Evolutionary conservation across 2,888 invertebrate genomes (phyloP).

Genomic region (Drosophila setosimentum): DNA sequence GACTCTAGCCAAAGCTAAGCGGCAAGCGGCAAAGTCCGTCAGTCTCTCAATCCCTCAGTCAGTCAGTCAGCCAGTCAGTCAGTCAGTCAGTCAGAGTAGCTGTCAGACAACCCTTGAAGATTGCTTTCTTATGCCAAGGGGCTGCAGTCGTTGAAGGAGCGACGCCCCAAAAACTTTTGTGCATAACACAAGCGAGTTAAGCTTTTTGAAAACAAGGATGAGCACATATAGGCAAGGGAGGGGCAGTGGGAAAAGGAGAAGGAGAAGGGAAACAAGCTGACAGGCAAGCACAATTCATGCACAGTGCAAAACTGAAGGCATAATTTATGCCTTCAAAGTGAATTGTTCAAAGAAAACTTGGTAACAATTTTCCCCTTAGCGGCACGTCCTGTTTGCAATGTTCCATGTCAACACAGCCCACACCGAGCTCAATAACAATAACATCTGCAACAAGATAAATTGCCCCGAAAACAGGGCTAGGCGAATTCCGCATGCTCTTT

Average conservation of each 20-base stretch:
- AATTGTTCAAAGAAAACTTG: slow-evolving; percentile 74
- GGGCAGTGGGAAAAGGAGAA: background rate
- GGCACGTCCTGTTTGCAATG: slow-evolving; percentile 47
- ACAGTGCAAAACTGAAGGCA: slow-evolving; percentile 78
- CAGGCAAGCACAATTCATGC: slow-evolving; percentile 65
- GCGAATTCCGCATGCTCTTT: slow-evolving; percentile 61
- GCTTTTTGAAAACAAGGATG: slow-evolving; percentile 41
- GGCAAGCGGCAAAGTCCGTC: slow-evolving; percentile 17
- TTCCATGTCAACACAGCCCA: slow-evolving; percentile 50
- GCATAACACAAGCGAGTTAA: slow-evolving; percentile 71
- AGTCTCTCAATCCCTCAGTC: slow-evolving; percentile 15
- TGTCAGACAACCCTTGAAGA: slow-evolving; percentile 80
- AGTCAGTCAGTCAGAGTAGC: slow-evolving; percentile 26
- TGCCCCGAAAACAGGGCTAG: slow-evolving; percentile 29
- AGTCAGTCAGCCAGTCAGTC: slow-evolving; percentile 15
- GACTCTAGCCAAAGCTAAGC: slow-evolving; percentile 27
- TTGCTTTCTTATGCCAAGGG: slow-evolving; percentile 75
- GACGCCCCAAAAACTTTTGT: slow-evolving; percentile 60
- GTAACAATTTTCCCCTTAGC: slow-evolving; percentile 66
- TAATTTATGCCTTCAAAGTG: slow-evolving; percentile 81
- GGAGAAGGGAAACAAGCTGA: slow-evolving; percentile 61
- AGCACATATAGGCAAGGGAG: background rate
- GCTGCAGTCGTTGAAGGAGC: slow-evolving; percentile 53
- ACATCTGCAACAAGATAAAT: slow-evolving; percentile 63
- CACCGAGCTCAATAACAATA: slow-evolving; percentile 68